Base-by-base conservation (phyloP, 2,113 vertebrate genomes). In the Thamnophis sirtalis region DNA sequence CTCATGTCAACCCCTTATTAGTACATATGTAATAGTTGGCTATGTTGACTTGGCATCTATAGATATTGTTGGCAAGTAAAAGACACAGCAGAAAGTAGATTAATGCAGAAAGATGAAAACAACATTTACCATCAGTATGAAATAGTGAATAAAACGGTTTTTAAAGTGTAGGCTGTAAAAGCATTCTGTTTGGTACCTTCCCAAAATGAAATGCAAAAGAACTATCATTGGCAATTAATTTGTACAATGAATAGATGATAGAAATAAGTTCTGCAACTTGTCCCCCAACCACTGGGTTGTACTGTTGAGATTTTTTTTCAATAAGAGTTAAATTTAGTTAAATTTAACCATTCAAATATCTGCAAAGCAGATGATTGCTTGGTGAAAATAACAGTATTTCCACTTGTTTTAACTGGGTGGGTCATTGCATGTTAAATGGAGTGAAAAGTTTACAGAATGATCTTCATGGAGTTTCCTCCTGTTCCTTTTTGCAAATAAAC, bases 221-320 rank as follows among this genome's bases (percentile, higher is more conserved):
- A 84, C 28, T 48, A 50, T 13, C 50, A 89, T 85, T 92, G 28
- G 87, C 91, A 92, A 92, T 55, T 92, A 89, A 92, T 87, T 38
- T 60, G 53, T 60, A 85, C 48, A 85, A 53, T 92, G 73, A n/a
- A 85, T 51, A 85, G 89, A 85, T 85, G 54, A 13, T 86, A 19
- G 54, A 85, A 92, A 89, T 92, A 60, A 84, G 53, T 55, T 86
- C 48, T 60, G 54, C 56, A 68, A 68, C n/a, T 68, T n/a, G 6
- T 80, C n/a, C 68, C 68, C 15, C 68, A 80, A 38, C 5, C 68
- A 38, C 68, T 80, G 68, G n/a, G 15, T 80, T 38, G 15, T 19
- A 80, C 84, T 50, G 49, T 50, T 26, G 28, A 50, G 48, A 86
- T 48, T 26, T 86, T 50, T 43, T 51, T 86, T 86, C 26, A 26